Conservation (phyloP, 2,113 vertebrate species). For the Columba livia region DNA sequence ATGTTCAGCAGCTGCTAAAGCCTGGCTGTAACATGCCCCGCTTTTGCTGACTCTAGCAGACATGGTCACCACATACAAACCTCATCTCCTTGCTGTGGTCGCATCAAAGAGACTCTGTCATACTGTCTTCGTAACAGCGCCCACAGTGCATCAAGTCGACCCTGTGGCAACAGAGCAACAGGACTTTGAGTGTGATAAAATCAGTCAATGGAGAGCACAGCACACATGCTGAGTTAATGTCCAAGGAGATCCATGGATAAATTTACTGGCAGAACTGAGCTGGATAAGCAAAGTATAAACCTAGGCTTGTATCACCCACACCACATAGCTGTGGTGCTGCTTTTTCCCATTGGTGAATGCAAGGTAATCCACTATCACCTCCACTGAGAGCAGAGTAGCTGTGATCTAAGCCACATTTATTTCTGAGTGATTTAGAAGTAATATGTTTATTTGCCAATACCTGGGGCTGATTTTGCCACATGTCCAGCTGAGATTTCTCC, state of each 20-base stretch:
- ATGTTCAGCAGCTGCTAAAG: not conserved
- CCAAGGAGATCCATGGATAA: rapidly evolving
- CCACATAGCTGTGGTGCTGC: not conserved
- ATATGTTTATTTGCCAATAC: not conserved
- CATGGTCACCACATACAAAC: slow-evolving; percentile 64
- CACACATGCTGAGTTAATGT: rapidly evolving
- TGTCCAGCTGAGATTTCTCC: not conserved
- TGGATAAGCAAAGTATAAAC: rapidly evolving
- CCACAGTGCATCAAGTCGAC: slow-evolving; percentile 92
- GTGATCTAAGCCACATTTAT: not conserved
- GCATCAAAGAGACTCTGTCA: slow-evolving; percentile 93
- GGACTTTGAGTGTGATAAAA: not conserved
- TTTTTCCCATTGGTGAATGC: not conserved
- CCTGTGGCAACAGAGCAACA: slow-evolving; percentile 67
- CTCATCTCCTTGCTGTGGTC: slow-evolving; percentile 90
- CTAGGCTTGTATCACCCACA: not conserved
- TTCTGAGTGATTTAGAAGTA: not conserved
- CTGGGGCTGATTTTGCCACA: not conserved
- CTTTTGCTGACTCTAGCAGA: rapidly evolving
- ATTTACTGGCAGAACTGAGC: rapidly evolving
- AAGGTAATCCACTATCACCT: not conserved
- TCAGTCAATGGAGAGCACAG: rapidly evolving
- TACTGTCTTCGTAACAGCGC: slow-evolving; percentile 89
- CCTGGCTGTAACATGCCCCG: not conserved
- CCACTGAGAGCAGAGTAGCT: rapidly evolving